phyloP scores from a whole-genome alignment of 2,113 vertebrate species.

The Corythaixoides concolor region DNA sequence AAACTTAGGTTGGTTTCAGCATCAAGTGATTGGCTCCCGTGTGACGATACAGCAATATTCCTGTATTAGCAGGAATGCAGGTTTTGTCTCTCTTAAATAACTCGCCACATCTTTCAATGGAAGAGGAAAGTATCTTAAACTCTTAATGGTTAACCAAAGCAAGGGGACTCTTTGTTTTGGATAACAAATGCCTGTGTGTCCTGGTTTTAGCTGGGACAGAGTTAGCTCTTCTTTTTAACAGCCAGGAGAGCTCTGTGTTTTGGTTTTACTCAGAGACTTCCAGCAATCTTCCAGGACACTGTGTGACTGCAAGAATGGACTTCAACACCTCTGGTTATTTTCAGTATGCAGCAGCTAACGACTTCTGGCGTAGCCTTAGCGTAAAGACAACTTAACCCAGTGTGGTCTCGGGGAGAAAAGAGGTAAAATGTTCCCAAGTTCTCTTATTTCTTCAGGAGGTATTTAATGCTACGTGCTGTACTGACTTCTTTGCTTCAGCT shows the following conservation, averaged over 20 bases:
- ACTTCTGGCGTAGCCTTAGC: neutral
- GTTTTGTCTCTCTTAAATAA: neutral
- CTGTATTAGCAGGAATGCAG: neutral
- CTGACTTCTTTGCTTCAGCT: neutral
- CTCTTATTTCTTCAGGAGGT: neutral
- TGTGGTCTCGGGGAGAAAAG: neutral
- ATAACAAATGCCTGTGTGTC: neutral
- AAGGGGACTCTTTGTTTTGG: neutral
- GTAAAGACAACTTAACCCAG: neutral
- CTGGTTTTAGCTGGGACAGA: too few species aligned
- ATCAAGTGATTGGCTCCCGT: neutral
- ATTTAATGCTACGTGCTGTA: neutral
- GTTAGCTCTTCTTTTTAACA: too few species aligned
- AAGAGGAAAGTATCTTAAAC: neutral
- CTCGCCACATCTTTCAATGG: neutral
- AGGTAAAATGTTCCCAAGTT: neutral
- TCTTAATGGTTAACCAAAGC: neutral
- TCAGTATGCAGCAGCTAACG: neutral
- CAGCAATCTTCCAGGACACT: too few species aligned
- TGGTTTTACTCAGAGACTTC: too few species aligned
- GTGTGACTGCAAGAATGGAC: neutral
- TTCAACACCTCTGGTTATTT: neutral
- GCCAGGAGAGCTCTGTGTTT: too few species aligned
- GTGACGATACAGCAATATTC: neutral
- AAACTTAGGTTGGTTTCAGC: neutral